Evolutionary conservation across 2,888 invertebrate species (phyloP).

Genomic region (Heliconius erato): DNA sequence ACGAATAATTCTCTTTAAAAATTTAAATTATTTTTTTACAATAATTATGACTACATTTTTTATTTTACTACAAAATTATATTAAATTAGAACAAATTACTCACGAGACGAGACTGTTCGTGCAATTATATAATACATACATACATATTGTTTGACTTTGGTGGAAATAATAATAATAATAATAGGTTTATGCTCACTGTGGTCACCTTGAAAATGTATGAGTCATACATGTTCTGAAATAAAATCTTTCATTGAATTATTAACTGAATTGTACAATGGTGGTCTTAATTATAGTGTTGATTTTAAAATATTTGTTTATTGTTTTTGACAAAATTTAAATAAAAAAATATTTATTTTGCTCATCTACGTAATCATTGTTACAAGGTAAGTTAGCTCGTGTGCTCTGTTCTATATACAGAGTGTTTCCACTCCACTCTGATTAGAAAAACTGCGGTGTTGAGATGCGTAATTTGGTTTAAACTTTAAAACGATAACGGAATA

Average conservation of each 20-base stretch:
- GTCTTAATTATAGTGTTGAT: background rate
- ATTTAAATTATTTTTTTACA: background rate
- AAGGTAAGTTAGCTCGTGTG: background rate
- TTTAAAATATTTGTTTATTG: conserved; percentile 2
- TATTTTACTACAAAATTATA: conserved; percentile 11
- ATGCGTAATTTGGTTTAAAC: background rate
- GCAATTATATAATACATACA: conserved; percentile 30
- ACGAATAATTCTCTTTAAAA: background rate
- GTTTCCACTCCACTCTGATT: background rate
- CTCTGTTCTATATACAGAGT: background rate
- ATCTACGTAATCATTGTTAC: background rate
- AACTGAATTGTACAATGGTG: background rate
- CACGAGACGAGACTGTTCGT: conserved; percentile 16
- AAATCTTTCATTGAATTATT: conserved; percentile 7
- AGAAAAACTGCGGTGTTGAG: background rate
- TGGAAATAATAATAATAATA: conserved; percentile 19
- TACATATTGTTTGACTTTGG: conserved; percentile 9
- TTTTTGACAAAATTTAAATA: background rate
- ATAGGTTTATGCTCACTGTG: conserved; percentile 18
- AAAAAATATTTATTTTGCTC: background rate
- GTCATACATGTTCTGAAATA: conserved; percentile 10
- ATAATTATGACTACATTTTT: background rate
- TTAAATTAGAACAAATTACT: conserved; percentile 9
- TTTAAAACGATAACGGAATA: background rate
- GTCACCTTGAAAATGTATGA: conserved; percentile 25